These are phyloP conservation scores for Pyrochroa serraticornis DNA, from an alignment of 2,888 invertebrate species.

Conservation along the genomic window DNA sequence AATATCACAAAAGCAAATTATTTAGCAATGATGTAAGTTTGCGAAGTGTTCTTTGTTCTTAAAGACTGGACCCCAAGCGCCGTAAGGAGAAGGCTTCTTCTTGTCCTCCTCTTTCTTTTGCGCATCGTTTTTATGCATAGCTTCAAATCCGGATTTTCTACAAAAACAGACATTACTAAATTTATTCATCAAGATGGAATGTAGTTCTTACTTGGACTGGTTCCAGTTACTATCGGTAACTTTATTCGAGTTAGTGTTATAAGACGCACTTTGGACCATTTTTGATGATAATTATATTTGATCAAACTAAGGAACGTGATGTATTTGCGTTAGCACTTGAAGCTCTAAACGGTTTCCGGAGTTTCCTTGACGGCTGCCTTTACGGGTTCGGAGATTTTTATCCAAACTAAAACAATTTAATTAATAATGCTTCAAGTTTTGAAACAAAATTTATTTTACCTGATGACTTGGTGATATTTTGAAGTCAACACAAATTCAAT, in stretches of 20 bases:
- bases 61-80: slow-evolving; percentile 75
- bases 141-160: slow-evolving; percentile 53
- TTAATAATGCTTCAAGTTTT: background rate
- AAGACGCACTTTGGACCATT: slow-evolving; percentile 54
- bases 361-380: slow-evolving; percentile 85
- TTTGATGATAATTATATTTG: slow-evolving; percentile 20
- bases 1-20: slow-evolving; percentile 6
- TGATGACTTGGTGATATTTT: slow-evolving; percentile 54
- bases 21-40: slow-evolving; percentile 69
- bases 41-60: slow-evolving; percentile 76
- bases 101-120: slow-evolving; percentile 44
- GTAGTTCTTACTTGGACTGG: slow-evolving; percentile 46
- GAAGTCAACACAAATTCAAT: slow-evolving; percentile 51
- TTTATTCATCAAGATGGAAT: background rate
- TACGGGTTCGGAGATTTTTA: slow-evolving; percentile 80
- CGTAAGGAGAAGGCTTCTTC: slow-evolving; percentile 58
- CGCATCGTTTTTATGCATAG: slow-evolving; percentile 54
- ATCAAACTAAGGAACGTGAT: slow-evolving; percentile 79
- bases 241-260: slow-evolving; percentile 34
- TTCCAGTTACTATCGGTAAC: slow-evolving; percentile 37
- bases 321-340: slow-evolving; percentile 80
- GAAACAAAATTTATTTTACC: slow-evolving; percentile 44
- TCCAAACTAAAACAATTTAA: slow-evolving; percentile 68
- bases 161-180: slow-evolving; percentile 20
- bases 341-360: slow-evolving; percentile 85